A percentile compares a stretch with the other conserved stretches of the same genome.
Evolutionary conservation across 2,797 vertebrate genomes (phyloP).

Genomic region (Scolopax bukidnonensis): DNA sequence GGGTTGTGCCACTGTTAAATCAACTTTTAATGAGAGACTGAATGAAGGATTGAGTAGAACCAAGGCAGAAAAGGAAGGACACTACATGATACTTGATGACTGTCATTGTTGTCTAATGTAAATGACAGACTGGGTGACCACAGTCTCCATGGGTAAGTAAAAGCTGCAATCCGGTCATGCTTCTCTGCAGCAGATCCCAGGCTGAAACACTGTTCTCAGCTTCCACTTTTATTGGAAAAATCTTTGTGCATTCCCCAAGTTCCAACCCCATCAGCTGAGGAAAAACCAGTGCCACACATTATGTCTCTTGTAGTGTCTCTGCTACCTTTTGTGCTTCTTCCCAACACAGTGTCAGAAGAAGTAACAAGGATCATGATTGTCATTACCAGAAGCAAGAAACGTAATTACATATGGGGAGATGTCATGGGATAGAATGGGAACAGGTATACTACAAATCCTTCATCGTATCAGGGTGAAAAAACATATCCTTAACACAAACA

Average conservation of each 20-base stretch:
- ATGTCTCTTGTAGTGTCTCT: neutral
- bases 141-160: fast-evolving
- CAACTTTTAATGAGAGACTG: neutral
- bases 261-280: neutral
- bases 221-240: neutral
- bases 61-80: neutral
- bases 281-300: fast-evolving
- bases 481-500: neutral
- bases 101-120: neutral
- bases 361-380: neutral
- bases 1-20: neutral
- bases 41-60: neutral
- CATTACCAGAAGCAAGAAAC: neutral
- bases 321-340: neutral
- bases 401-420: fast-evolving
- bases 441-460: neutral
- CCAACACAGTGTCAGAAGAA: neutral
- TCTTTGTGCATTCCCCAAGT: fast-evolving
- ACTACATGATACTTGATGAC: neutral
- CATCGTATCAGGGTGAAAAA: neutral
- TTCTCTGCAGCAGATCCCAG: neutral
- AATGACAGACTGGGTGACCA: neutral
- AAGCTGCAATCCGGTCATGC: neutral
- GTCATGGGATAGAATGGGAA: neutral
- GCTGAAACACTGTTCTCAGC: neutral